Evolutionary conservation across 2,888 invertebrate genomes (phyloP).

Genomic region (Norana najaformis): DNA sequence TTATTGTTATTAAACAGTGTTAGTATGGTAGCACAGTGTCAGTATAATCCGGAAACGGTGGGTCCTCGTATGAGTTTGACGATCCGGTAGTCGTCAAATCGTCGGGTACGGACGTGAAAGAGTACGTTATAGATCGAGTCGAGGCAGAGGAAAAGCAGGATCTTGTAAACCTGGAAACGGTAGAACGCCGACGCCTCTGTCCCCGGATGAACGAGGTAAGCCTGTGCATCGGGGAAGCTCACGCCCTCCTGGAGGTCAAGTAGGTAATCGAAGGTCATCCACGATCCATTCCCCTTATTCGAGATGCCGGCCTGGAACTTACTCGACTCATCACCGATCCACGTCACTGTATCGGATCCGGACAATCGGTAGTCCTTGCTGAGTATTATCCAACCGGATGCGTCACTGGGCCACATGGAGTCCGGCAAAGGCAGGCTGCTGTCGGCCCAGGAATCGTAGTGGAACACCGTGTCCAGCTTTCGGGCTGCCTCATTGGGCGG

Average conservation of each 20-base stretch:
- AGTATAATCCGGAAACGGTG: neutral
- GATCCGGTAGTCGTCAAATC: neutral
- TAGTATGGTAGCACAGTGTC: neutral
- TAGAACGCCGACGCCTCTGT: neutral
- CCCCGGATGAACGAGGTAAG: neutral
- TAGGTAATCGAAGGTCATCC: neutral
- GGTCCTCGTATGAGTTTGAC: neutral
- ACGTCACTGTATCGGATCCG: neutral
- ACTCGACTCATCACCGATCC: neutral
- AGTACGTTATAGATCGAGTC: neutral
- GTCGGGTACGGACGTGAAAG: neutral
- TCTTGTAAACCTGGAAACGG: neutral
- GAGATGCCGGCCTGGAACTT: slow-evolving; percentile 10
- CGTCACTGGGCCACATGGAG: neutral
- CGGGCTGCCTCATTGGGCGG: neutral
- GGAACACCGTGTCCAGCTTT: neutral
- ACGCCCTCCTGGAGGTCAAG: slow-evolving; percentile 19
- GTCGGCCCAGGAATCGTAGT: neutral
- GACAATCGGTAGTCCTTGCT: slow-evolving; percentile 8
- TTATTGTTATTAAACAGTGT: neutral
- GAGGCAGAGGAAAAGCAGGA: neutral
- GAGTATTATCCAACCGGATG: neutral
- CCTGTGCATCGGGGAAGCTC: slow-evolving; percentile 14
- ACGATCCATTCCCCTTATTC: neutral
- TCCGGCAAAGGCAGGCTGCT: neutral